These are phyloP conservation scores for Stomatorhinus walkeri DNA, from an alignment of 2,797 vertebrate species.

Conservation along the genomic window DNA sequence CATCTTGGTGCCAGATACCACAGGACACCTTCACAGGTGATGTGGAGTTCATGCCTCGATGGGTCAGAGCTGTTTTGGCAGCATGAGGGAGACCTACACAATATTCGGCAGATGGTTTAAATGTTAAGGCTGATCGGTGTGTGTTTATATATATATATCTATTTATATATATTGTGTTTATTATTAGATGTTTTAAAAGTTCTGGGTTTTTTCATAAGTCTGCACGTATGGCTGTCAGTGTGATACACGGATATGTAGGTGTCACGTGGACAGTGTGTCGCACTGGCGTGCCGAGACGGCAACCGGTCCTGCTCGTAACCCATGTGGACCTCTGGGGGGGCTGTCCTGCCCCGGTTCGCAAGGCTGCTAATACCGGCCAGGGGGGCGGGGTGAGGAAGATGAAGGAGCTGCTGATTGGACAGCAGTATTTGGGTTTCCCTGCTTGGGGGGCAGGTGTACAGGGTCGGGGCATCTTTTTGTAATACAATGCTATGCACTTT, in stretches of 20 bases:
- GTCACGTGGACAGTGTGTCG: too few species aligned
- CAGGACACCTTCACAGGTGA: background rate
- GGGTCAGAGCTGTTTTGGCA: background rate
- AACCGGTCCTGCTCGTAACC: too few species aligned
- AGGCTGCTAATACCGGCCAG: background rate
- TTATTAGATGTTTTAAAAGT: background rate
- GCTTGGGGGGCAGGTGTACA: background rate
- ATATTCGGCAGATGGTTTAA: background rate
- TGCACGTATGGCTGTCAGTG: too few species aligned
- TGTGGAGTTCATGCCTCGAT: background rate
- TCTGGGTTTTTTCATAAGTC: too few species aligned
- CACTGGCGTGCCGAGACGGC: too few species aligned
- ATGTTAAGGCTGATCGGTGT: background rate
- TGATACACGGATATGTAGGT: background rate
- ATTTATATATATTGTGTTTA: background rate
- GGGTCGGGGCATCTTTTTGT: background rate
- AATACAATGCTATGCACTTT: background rate
- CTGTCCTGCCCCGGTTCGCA: background rate
- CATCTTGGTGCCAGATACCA: background rate
- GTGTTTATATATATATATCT: background rate
- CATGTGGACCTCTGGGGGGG: background rate
- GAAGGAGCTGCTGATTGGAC: background rate
- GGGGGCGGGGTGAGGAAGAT: background rate
- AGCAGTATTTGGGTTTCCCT: background rate
- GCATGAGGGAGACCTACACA: background rate